These are phyloP conservation scores for Nomada goodeniana DNA, from an alignment of 2,888 invertebrate species.

Conservation along the genomic window DNA sequence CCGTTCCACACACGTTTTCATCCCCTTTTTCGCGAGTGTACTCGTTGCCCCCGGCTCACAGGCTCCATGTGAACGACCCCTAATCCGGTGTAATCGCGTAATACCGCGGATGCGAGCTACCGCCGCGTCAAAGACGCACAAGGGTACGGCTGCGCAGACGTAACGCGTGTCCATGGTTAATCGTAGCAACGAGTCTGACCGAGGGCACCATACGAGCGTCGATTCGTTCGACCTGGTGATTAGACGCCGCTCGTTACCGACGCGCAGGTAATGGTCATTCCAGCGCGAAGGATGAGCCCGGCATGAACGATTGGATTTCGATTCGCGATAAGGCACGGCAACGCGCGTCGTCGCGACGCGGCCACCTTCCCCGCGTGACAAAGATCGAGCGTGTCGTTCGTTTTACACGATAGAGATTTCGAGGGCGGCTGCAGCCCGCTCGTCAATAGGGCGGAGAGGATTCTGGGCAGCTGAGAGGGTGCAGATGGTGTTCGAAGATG, in stretches of 20 bases:
- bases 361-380: conserved; percentile 34
- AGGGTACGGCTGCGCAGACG: conserved; percentile 12
- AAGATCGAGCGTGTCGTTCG: conserved; percentile 38
- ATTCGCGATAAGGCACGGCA: conserved; percentile 50
- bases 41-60: conserved; percentile 4
- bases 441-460: conserved; percentile 7
- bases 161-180: conserved; percentile 6
- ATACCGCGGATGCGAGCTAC: conserved; percentile 55
- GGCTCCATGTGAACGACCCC: conserved; percentile 42
- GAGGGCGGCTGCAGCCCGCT: conserved; percentile 4
- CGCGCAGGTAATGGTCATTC: conserved; percentile 30
- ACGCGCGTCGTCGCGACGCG: conserved; percentile 10
- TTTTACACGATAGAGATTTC: conserved; percentile 20
- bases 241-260: conserved; percentile 39
- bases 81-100: conserved; percentile 66
- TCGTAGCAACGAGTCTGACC: conserved; percentile 37
- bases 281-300: conserved; percentile 31
- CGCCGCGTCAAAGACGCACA: conserved; percentile 61
- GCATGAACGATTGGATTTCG: conserved; percentile 50
- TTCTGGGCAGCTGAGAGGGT: too few species aligned
- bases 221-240: conserved; percentile 30
- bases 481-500: too few species aligned
- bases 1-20: not conserved
- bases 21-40: conserved; percentile 20
- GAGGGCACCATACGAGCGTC: conserved; percentile 44